These are phyloP conservation scores for Adineta ricciae DNA, from an alignment of 2,888 invertebrate species.

Conservation along the genomic window DNA sequence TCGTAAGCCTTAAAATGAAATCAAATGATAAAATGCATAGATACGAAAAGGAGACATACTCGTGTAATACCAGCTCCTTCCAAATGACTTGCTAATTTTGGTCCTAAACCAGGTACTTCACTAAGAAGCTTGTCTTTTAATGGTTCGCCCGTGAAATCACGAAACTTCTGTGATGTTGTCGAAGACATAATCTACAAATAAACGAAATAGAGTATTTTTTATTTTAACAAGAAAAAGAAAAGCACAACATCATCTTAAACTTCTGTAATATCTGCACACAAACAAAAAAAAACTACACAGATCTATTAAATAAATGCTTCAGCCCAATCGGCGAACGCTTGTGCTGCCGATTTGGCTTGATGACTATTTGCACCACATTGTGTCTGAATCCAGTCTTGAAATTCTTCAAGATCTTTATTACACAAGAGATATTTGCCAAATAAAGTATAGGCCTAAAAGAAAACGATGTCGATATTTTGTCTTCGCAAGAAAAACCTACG, in stretches of 20 bases:
- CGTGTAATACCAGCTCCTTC: neutral
- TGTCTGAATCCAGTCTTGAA: conserved; percentile 9
- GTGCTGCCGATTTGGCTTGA: neutral
- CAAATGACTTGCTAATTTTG: neutral
- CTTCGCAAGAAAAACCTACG: neutral
- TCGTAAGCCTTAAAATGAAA: neutral
- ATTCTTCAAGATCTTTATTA: conserved; percentile 6
- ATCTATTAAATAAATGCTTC: neutral
- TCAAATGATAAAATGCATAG: too few species aligned
- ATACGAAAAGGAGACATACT: too few species aligned
- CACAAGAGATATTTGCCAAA: neutral
- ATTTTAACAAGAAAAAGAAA: neutral
- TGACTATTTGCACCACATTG: conserved; percentile 13
- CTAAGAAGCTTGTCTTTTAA: neutral
- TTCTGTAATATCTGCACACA: neutral
- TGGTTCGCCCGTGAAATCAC: neutral
- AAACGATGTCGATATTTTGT: too few species aligned
- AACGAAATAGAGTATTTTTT: neutral
- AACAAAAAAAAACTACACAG: too few species aligned
- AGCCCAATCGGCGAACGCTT: neutral
- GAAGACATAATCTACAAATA: neutral
- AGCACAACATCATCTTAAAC: neutral
- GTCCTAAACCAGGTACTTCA: neutral
- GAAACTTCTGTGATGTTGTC: conserved; percentile 10
- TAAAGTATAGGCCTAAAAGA: neutral